These are phyloP conservation scores for Petrocephalus microphthalmus DNA, from an alignment of 2,113 vertebrate genomes.

Conservation along the genomic window DNA sequence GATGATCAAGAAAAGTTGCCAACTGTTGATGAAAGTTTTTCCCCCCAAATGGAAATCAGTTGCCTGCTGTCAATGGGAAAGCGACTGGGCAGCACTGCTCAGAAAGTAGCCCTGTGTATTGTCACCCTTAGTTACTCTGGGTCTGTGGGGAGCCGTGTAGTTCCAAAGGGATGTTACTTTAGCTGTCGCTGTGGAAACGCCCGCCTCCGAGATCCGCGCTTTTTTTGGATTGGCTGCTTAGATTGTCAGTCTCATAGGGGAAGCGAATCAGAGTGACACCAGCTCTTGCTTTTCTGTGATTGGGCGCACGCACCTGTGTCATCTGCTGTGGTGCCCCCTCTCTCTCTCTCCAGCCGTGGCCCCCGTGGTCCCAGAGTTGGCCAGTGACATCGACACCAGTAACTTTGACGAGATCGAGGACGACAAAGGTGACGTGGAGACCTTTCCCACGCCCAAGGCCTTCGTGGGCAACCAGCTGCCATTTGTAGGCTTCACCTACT, in stretches of 20 bases:
- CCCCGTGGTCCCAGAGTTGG: conserved; percentile 93
- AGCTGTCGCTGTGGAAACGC: neutral
- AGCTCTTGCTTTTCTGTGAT: neutral
- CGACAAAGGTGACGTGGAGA: conserved; percentile 93
- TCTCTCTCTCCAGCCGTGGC: conserved; percentile 68
- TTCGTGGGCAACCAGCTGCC: conserved; percentile 97
- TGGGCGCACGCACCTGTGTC: neutral
- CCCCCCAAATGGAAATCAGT: neutral
- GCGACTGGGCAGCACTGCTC: neutral
- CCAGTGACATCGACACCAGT: conserved; percentile 95
- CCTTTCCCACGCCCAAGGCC: conserved; percentile 91
- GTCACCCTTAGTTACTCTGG: neutral
- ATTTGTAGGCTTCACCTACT: conserved; percentile 97
- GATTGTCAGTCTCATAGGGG: neutral
- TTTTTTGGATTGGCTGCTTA: neutral
- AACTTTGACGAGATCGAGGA: conserved; percentile 98
- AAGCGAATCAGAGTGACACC: neutral
- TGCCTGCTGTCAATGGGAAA: neutral
- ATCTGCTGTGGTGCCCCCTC: neutral
- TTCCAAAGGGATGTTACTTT: neutral
- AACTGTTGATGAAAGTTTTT: neutral
- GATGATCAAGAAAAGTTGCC: neutral
- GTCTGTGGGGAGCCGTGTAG: too few relatives aligned
- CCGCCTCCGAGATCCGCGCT: neutral
- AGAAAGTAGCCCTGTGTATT: neutral